Percentiles rank a stretch among this genome's conserved stretches.
Evolutionary conservation across 2,113 vertebrate species (phyloP).

Genomic region (Brachypodius melanocephalos): DNA sequence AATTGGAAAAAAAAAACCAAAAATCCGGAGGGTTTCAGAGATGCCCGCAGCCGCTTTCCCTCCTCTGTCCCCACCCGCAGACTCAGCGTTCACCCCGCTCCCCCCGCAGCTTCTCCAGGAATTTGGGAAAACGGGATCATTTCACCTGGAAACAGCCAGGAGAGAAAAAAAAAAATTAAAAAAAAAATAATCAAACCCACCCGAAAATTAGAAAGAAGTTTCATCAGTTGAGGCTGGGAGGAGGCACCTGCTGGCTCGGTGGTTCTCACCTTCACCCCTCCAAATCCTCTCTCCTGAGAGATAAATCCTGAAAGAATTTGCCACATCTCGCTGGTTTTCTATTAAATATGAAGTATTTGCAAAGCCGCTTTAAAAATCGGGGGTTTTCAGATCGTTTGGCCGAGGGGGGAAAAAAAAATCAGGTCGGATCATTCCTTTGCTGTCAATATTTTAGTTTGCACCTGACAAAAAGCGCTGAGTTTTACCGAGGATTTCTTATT

Average conservation of each 20-base stretch:
- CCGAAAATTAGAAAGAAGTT: background rate
- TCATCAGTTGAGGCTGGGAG: background rate
- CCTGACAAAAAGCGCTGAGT: background rate
- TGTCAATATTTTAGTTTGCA: background rate
- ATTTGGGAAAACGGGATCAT: background rate
- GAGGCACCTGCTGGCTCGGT: background rate
- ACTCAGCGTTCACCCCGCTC: no score
- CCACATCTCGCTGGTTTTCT: background rate
- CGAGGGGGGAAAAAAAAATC: background rate
- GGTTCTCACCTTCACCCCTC: rapidly evolving
- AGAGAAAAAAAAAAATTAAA: no score
- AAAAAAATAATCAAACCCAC: background rate
- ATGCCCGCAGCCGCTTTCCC: background rate
- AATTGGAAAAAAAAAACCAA: background rate
- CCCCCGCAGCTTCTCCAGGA: background rate
- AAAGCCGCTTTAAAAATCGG: rapidly evolving
- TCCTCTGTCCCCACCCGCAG: rapidly evolving
- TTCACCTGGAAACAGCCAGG: background rate
- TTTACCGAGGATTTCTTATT: background rate
- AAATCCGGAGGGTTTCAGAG: background rate
- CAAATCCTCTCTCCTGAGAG: background rate
- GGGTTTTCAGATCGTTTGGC: background rate
- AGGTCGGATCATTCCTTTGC: background rate
- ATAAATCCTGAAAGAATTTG: background rate
- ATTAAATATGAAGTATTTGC: background rate